Percentiles rank a stretch among this genome's conserved stretches.
Conservation (phyloP, 2,888 invertebrate genomes). For the Empis livida region DNA sequence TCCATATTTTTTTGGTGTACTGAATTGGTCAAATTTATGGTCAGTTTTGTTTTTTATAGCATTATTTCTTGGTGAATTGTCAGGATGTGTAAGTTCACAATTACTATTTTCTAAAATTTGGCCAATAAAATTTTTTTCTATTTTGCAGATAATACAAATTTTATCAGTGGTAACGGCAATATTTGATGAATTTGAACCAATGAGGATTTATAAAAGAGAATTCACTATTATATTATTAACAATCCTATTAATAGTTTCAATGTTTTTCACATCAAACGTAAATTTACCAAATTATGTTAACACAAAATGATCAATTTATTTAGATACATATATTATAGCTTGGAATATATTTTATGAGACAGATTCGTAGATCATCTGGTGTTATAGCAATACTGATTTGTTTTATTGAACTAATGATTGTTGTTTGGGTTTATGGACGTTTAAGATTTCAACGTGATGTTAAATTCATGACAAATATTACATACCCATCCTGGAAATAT, state of each 20-base stretch:
- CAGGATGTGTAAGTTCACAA: not conserved
- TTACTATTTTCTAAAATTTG: not conserved
- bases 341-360: not conserved
- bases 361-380: conserved; percentile 3
- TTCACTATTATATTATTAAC: no score
- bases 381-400: conserved; percentile 13
- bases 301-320: not conserved
- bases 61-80: not conserved
- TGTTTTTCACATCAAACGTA: no score
- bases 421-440: conserved; percentile 37
- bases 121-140: not conserved
- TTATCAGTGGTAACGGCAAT: no score
- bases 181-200: no score
- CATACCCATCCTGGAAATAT: conserved; percentile 38
- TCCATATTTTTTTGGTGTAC: not conserved
- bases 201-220: no score
- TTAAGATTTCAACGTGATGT: conserved; percentile 49
- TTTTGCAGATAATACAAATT: conserved; percentile 16
- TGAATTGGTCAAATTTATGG: not conserved
- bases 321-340: not conserved
- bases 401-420: no score
- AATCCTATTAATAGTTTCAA: no score
- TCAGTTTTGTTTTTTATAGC: not conserved
- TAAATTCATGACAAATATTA: conserved; percentile 52
- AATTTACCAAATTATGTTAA: no score